Percentiles rank a stretch among this genome's conserved stretches.
Conservation (phyloP, 1,140 invertebrate genomes). For the Dufourea novaeangliae region DNA sequence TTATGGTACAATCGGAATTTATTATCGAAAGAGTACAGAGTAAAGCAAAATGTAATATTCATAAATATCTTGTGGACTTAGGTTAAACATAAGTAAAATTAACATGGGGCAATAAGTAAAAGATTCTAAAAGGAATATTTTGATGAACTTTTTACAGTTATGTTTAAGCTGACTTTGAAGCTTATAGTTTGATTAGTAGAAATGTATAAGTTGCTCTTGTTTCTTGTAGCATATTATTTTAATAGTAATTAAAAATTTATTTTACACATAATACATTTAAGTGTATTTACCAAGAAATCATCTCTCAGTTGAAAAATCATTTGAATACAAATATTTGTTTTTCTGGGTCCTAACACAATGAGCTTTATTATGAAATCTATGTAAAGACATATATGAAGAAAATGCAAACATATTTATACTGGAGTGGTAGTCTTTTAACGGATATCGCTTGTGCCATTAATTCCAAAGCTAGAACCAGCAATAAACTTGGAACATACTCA, state of each 20-base stretch:
- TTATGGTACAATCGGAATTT: constrained; percentile 17
- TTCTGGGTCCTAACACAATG: too few species aligned
- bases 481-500: constrained; percentile 3
- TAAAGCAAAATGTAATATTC: constrained; percentile 5
- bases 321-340: too few species aligned
- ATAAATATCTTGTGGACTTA: background rate
- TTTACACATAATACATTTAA: too few species aligned
- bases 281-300: too few species aligned
- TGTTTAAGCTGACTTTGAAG: background rate
- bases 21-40: background rate
- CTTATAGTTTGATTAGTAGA: background rate
- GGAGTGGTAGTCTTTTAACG: background rate
- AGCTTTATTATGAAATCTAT: too few species aligned
- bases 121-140: background rate
- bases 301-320: too few species aligned
- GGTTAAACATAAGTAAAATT: constrained; percentile 18
- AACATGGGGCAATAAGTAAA: constrained; percentile 22
- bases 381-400: too few species aligned
- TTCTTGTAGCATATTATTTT: background rate
- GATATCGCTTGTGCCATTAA: constrained; percentile 15
- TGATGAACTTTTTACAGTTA: background rate
- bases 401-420: background rate
- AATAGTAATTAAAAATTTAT: background rate
- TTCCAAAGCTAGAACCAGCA: constrained; percentile 18
- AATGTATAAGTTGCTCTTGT: constrained; percentile 4